Evolutionary conservation across 1,140 invertebrate species (phyloP), one percentile per base, ranked within the genome.

Genomic region (Conopomorpha cramerella): DNA sequence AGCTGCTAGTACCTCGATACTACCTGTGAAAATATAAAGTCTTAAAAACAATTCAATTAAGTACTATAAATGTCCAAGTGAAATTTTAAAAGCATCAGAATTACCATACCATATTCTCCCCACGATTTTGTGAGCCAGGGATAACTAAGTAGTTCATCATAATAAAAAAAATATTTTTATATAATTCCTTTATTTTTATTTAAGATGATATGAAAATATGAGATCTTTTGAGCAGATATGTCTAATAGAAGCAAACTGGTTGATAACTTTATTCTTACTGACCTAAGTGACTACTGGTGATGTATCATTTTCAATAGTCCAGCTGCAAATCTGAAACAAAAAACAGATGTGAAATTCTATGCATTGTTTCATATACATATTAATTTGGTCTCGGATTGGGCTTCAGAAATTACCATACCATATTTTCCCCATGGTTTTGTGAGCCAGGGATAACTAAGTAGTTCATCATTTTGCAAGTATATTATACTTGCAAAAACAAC

Each of bases 381-480:
- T n/a, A n/a, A n/a, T n/a, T n/a, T n/a, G n/a, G n/a, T n/a, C n/a
- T n/a, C n/a, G n/a, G n/a, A n/a, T n/a, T n/a, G n/a, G n/a, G n/a
- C n/a, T n/a, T n/a, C n/a, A n/a, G n/a, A n/a, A 51, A 49, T 68
- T 70, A 74, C 67, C 59, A 72, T 64, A 74, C 65, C 67, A 67
- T 68, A 61, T 38, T 58, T 51, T 72, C 70, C 57, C 67, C 67
- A 72, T 18, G 70, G 41, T 51, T 57, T 49, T 46, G 67, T 74
- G 61, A 74, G 70, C 65, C 70, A 74, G 70, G 70, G 70, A 72
- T 73, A 73, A 73, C 68, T 72, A 46, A 55, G 53, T 54, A 55
- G 48, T 55, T 73, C 64, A 65, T 65, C 64, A 68, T 55, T n/a
- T n/a, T n/a, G n/a, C n/a, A n/a, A n/a, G n/a, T n/a, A n/a, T n/a